Evolutionary conservation across 1,140 invertebrate genomes (phyloP), one percentile per base, ranked within the genome.

Genomic region (Leptonema lineaticorne): DNA sequence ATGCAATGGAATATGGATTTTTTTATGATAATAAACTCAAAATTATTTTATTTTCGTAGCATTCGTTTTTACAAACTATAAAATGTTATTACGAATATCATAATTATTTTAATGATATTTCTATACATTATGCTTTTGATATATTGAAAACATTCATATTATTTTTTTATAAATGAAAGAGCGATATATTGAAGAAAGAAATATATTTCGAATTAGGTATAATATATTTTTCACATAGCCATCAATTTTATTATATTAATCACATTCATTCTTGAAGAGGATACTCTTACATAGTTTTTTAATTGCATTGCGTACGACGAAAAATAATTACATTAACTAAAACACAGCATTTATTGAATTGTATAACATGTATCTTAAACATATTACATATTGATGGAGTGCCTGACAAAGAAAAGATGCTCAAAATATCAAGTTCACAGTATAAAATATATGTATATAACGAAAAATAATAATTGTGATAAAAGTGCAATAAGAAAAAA

Each of bases 161-260:
- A n/a, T n/a, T n/a, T n/a, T n/a, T n/a, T 16, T 5, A 29, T 4
- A 59, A 59, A 41, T 59, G 24, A 59, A 33, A 59, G 11, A n/a
- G n/a, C 16, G 11, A 11, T 22, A 8, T 33, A 33, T 59, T 59
- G 65, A 46, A 71, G 69, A 71, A 71, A 71, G 69, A 71, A 71
- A 58, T 71, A 71, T 71, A 71, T 71, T 71, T 71, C 66, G 69
- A 68, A 71, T 71, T 65, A 58, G 69, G 69, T 70, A 70, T 70
- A 70, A 70, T 70, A 67, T 63, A 57, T 57, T 37, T 48, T 29
- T 57, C 41, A 56, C 37, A 58, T 63, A 67, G 63, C 69, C 69
- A 70, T 62, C 60, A 58, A 70, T 63, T 70, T 67, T 62, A 33
- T 60, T 33, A 53, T 57, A 16, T 66, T 60, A 67, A 71, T 68